Conservation (phyloP, 2,797 vertebrate species). For the Etheostoma nigrum region DNA sequence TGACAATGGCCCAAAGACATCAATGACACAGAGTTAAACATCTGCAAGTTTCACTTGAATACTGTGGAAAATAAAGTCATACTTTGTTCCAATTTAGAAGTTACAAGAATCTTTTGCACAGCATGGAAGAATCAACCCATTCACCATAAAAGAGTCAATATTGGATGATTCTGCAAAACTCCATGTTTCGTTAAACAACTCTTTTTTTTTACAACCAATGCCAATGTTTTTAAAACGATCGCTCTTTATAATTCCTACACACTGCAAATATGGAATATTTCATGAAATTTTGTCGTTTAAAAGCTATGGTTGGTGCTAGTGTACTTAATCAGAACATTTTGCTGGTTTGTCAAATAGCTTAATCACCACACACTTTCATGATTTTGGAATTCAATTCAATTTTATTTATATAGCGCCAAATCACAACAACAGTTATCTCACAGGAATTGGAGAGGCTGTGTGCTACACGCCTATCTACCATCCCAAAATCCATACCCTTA, state of each 20-base stretch:
- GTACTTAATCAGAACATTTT: not conserved
- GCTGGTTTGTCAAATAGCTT: too few species aligned
- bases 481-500: not conserved
- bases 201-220: not conserved
- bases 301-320: not conserved
- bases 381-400: too few species aligned
- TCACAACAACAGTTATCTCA: too few species aligned
- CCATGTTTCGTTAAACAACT: too few species aligned
- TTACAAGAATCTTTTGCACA: not conserved
- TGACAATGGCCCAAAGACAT: too few species aligned
- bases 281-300: not conserved
- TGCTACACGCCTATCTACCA: not conserved
- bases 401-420: too few species aligned
- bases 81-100: not conserved
- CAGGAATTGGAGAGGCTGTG: not conserved
- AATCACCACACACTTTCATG: too few species aligned
- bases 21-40: too few species aligned
- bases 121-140: not conserved
- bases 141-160: not conserved
- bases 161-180: not conserved
- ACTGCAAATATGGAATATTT: not conserved
- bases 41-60: too few species aligned
- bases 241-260: not conserved
- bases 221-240: not conserved
- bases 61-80: not conserved